Conservation (phyloP, 2,888 invertebrate genomes). For the Cephonodes hylas region DNA sequence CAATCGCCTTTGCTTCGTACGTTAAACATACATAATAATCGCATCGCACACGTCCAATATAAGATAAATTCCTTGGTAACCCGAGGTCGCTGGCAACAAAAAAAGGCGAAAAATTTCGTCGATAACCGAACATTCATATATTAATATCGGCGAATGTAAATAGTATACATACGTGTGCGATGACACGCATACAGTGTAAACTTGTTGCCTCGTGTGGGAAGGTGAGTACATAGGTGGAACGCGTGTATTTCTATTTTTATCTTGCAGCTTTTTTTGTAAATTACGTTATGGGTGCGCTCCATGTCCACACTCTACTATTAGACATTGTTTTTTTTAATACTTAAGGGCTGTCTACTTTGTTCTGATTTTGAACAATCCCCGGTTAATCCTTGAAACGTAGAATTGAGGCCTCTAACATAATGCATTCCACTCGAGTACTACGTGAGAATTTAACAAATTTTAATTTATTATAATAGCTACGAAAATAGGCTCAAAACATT, state of each 20-base stretch:
- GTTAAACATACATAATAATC: not conserved
- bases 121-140: not conserved
- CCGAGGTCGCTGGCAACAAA: not conserved
- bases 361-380: not conserved
- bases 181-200: conserved; percentile 29
- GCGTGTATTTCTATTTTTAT: conserved; percentile 52
- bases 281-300: conserved; percentile 31
- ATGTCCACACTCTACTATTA: conserved; percentile 1
- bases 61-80: not conserved
- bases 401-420: not conserved
- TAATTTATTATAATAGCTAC: not conserved
- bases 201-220: conserved; percentile 45
- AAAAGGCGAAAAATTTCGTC: not conserved
- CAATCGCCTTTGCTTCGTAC: not conserved
- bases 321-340: not conserved
- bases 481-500: not conserved
- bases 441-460: conserved; percentile 1
- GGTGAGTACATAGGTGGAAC: conserved; percentile 36
- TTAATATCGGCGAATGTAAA: conserved; percentile 1
- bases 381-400: too few species aligned
- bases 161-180: not conserved
- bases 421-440: not conserved
- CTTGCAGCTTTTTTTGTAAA: conserved; percentile 50
- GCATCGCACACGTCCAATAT: not conserved
- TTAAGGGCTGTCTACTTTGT: not conserved